A percentile compares a stretch with the other conserved stretches of the same genome.
These are phyloP conservation scores for Ochropleura leucogaster DNA, from an alignment of 2,888 invertebrate species.

Conservation along the genomic window DNA sequence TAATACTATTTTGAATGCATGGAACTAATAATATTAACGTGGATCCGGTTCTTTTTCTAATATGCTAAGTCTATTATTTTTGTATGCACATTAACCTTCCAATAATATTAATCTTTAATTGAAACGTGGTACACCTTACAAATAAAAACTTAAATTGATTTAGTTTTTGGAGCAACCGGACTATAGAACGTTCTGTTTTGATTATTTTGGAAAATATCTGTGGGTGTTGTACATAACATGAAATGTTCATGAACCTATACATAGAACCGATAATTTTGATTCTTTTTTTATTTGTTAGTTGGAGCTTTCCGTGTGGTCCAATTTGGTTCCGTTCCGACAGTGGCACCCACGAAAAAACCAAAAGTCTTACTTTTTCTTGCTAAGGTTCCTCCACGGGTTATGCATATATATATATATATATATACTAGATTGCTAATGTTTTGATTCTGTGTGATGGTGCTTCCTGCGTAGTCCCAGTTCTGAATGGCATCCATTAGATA, in stretches of 20 bases:
- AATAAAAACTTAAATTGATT: not conserved
- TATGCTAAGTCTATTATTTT: not conserved
- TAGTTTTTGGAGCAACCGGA: not conserved
- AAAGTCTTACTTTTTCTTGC: no score
- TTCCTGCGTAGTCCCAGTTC: no score
- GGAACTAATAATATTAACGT: constrained; percentile 3
- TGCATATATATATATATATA: no score
- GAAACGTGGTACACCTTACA: not conserved
- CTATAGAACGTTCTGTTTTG: not conserved
- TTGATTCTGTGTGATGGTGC: no score
- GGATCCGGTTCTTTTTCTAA: not conserved
- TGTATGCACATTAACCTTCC: not conserved
- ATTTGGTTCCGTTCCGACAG: no score
- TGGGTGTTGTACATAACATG: not conserved
- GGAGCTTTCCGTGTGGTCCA: no score
- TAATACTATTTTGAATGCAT: not conserved
- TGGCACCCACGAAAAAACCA: no score
- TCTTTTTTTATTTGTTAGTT: no score
- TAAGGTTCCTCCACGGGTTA: no score
- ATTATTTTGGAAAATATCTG: not conserved
- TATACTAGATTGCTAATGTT: no score
- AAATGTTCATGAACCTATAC: not conserved
- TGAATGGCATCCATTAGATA: no score
- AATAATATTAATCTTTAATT: not conserved
- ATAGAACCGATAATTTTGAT: no score